Evolutionary conservation across 2,113 vertebrate species (phyloP).

Genomic region (Capreolus pygargus): DNA sequence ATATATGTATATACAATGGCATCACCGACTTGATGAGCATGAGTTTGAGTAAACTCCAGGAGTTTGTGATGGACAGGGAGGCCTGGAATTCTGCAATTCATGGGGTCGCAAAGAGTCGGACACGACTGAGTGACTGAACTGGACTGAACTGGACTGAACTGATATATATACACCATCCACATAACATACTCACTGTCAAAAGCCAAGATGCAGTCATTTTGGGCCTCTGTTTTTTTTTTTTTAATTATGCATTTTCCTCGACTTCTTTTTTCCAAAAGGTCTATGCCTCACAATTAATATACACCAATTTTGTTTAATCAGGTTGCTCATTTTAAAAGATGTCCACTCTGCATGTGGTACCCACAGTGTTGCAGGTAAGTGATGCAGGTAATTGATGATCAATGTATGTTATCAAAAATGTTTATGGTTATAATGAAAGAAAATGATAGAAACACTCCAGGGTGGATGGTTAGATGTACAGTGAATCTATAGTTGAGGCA

Average conservation of each 20-base stretch:
- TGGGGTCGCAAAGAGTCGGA: too few relatives aligned
- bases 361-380: constrained; percentile 53
- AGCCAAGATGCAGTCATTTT: background rate
- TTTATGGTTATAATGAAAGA: constrained; percentile 35
- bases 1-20: background rate
- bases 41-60: too few relatives aligned
- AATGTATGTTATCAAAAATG: constrained; percentile 34
- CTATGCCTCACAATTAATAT: constrained; percentile 15
- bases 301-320: constrained; percentile 34
- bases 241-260: background rate
- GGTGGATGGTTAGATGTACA: background rate
- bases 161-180: background rate
- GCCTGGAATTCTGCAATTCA: too few relatives aligned
- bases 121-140: too few relatives aligned
- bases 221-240: background rate
- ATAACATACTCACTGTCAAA: background rate
- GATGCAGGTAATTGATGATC: constrained; percentile 36
- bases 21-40: too few relatives aligned
- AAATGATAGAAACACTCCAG: constrained; percentile 1
- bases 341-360: constrained; percentile 39
- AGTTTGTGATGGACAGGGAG: too few relatives aligned
- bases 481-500: background rate
- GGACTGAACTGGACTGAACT: too few relatives aligned
- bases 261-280: constrained; percentile 1
- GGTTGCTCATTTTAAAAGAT: constrained; percentile 46